A percentile compares a stretch with the other conserved stretches of the same genome.
These are phyloP conservation scores for Electrona antarctica DNA, from an alignment of 2,113 vertebrate species.

Conservation along the genomic window DNA sequence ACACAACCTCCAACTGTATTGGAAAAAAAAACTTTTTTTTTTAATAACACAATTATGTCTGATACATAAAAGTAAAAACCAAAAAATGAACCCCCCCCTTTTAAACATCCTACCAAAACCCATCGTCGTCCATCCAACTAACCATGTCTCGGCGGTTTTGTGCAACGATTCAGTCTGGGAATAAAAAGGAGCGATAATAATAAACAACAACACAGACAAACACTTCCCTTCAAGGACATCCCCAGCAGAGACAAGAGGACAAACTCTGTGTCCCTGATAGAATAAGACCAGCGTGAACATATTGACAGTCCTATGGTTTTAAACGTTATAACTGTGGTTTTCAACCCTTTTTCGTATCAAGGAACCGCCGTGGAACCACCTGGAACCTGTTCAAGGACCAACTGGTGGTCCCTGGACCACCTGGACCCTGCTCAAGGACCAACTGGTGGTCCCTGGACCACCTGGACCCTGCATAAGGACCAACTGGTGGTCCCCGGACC, in stretches of 20 bases:
- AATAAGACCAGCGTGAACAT: slow-evolving; percentile 58
- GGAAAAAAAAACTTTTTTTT: slow-evolving; percentile 64
- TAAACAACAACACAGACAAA: slow-evolving; percentile 46
- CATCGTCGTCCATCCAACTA: too few species aligned
- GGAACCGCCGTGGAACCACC: too few species aligned
- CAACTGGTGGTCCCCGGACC: too few species aligned
- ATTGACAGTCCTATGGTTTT: slow-evolving; percentile 49
- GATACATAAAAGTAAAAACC: slow-evolving; percentile 78
- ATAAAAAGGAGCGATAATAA: slow-evolving; percentile 48
- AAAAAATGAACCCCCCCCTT: slow-evolving; percentile 57
- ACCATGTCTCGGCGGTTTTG: slow-evolving; percentile 69
- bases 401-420: too few species aligned
- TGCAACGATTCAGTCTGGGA: slow-evolving; percentile 68
- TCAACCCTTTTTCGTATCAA: too few species aligned
- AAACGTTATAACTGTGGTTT: slow-evolving; percentile 29
- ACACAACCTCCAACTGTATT: slow-evolving; percentile 49
- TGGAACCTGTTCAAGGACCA: too few species aligned
- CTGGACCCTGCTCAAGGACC: too few species aligned
- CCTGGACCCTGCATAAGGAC: too few species aligned
- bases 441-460: too few species aligned
- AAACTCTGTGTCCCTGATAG: slow-evolving; percentile 46
- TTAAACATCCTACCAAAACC: slow-evolving; percentile 69
- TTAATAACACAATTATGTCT: slow-evolving; percentile 76
- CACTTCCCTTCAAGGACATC: slow-evolving; percentile 58
- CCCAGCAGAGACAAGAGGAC: slow-evolving; percentile 45